Percentiles rank a stretch among this genome's conserved stretches.
Conservation (phyloP, 2,888 invertebrate species). For the Nomada hirtipes region DNA sequence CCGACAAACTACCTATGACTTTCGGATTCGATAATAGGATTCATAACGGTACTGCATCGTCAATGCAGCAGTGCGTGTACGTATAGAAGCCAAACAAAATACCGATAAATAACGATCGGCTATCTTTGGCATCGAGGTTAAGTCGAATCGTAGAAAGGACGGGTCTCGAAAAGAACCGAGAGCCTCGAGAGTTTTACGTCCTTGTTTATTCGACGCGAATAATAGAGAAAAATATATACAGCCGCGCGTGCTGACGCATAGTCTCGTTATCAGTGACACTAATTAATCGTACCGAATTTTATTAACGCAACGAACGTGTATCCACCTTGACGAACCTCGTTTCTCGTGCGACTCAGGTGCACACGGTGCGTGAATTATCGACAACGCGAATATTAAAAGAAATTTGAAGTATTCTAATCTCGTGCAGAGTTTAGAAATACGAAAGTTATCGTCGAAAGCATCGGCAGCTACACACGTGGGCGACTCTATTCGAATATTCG, state of each 20-base stretch:
- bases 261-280: conserved; percentile 65
- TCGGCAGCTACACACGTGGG: too few species aligned
- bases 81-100: background rate
- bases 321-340: conserved; percentile 4
- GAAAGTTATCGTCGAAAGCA: too few species aligned
- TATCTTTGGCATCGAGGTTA: background rate
- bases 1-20: conserved; percentile 6
- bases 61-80: conserved; percentile 20
- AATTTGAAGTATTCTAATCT: background rate
- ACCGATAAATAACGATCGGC: background rate
- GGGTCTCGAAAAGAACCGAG: conserved; percentile 13
- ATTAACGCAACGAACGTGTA: conserved; percentile 52
- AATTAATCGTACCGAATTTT: conserved; percentile 66
- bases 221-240: conserved; percentile 66
- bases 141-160: background rate
- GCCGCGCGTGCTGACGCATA: conserved; percentile 48
- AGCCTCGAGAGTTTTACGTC: conserved; percentile 66
- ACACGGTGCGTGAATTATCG: conserved; percentile 23
- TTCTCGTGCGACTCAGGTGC: conserved; percentile 23
- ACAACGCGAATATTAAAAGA: background rate
- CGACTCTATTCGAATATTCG: too few species aligned
- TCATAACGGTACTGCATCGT: conserved; percentile 41
- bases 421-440: background rate
- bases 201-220: conserved; percentile 63
- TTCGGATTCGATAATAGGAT: conserved; percentile 28